Percentiles rank a stretch among this genome's conserved stretches.
These are phyloP conservation scores for Cerastoderma edule DNA, from an alignment of 2,888 invertebrate genomes.

Conservation along the genomic window DNA sequence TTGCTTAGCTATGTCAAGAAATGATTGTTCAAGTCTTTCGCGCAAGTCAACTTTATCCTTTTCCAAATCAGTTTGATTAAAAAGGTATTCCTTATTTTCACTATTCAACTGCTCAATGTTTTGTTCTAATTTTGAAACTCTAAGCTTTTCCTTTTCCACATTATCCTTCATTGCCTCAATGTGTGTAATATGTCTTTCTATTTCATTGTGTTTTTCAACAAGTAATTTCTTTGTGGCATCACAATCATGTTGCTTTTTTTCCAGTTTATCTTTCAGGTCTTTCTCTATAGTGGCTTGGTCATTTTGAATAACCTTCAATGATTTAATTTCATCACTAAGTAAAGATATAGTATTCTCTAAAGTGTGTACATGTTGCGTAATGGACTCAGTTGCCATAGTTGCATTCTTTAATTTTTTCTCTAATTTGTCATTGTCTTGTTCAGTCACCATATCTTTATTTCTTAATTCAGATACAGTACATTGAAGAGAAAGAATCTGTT, in stretches of 20 bases:
- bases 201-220: neutral
- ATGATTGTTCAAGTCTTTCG: too few species aligned
- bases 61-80: too few species aligned
- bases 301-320: neutral
- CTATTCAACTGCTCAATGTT: too few species aligned
- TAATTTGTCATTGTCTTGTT: slow-evolving; percentile 30
- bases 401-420: slow-evolving; percentile 30
- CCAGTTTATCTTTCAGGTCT: neutral
- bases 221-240: neutral
- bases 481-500: slow-evolving; percentile 40
- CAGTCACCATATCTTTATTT: neutral
- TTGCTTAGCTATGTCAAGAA: too few species aligned
- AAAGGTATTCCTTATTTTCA: too few species aligned
- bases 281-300: neutral
- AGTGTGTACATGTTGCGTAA: slow-evolving; percentile 34
- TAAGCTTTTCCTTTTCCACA: neutral
- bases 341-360: neutral
- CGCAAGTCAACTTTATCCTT: too few species aligned
- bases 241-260: neutral
- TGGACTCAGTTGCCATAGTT: slow-evolving; percentile 27
- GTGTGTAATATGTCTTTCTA: neutral
- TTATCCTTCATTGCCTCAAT: too few species aligned
- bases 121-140: too few species aligned
- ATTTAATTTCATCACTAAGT: neutral
- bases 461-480: slow-evolving; percentile 38